Base-by-base conservation (phyloP, 2,888 invertebrate genomes). In the Dyspetes luteomarginatus region DNA sequence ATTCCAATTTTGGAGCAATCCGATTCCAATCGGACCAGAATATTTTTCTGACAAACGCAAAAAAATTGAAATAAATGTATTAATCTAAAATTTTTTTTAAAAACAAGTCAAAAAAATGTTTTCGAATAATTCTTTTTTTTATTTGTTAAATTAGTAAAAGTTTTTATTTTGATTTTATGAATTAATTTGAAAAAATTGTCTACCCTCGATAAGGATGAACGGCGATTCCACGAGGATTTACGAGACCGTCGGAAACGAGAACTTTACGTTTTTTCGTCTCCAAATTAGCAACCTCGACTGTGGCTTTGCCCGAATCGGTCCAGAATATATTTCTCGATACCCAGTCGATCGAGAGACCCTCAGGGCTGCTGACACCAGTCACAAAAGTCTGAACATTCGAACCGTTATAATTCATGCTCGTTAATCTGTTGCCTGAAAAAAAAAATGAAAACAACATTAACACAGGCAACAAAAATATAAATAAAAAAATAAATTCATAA, bases 11-110 rank as follows among this genome's bases (percentile, higher is more conserved):
- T 0, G 99, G 99, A 52, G 94, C 93, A 4, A 93, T 93, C 24
- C 99, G 95, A 92, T 98, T 96, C 99, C 99, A 99, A 92, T 99
- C 99, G 0, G 98, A 96, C 98, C 99, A 99, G 92, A 98, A 99
- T 82, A 99, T 94, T 93, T 98, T 97, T 45, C 98, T 98, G 92
- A 28, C 15, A 28, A 79, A 71, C 45, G 36, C 1, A 36, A 36
- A 2, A 12, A 48, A 58, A 5, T 43, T 48, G 1, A 30, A 68
- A 60, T n/a, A n/a, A n/a, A n/a, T n/a, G n/a, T n/a, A n/a, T n/a
- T n/a, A n/a, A n/a, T n/a, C n/a, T n/a, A n/a, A n/a, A n/a, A n/a
- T n/a, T n/a, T n/a, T n/a, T n/a, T n/a, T n/a, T n/a, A n/a, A n/a
- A n/a, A n/a, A n/a, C n/a, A n/a, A n/a, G n/a, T n/a, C n/a, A n/a